Conservation (phyloP, 1,140 invertebrate genomes). For the Cydia splendana region DNA sequence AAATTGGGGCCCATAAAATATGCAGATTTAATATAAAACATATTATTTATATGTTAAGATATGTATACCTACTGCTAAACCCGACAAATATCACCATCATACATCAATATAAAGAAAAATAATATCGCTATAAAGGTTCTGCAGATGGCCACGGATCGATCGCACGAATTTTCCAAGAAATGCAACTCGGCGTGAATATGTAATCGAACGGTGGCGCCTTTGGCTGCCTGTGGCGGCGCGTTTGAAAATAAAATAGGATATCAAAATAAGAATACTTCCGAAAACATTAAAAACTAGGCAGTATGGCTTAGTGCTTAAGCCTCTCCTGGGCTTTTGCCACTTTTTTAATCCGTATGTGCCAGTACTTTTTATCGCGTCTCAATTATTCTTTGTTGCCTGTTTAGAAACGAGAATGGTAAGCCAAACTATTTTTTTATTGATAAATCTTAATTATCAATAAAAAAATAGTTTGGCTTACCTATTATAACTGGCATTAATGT, state of each 20-base stretch:
- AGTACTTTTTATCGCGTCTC: background rate
- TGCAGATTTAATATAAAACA: too few species aligned
- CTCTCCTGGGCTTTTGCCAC: too few species aligned
- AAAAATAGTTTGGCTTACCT: too few species aligned
- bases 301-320: too few species aligned
- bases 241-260: slow-evolving; percentile 25
- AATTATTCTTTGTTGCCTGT: too few species aligned
- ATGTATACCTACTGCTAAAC: background rate
- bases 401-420: too few species aligned
- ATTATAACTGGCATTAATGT: too few species aligned
- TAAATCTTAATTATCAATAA: too few species aligned
- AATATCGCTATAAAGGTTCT: background rate
- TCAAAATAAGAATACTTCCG: background rate
- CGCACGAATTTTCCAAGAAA: slow-evolving; percentile 31
- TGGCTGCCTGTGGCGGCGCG: background rate
- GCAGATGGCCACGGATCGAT: slow-evolving; percentile 23
- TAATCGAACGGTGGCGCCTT: slow-evolving; percentile 28
- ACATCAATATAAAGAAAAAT: slow-evolving; percentile 11
- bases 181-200: slow-evolving; percentile 29
- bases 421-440: too few species aligned
- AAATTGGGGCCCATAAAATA: too few species aligned
- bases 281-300: background rate
- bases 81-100: background rate
- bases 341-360: background rate
- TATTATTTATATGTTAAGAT: background rate